A percentile compares a stretch with the other conserved stretches of the same genome.
phyloP scores from a whole-genome alignment of 2,113 vertebrate genomes.

The Aegotheles bennettii region DNA sequence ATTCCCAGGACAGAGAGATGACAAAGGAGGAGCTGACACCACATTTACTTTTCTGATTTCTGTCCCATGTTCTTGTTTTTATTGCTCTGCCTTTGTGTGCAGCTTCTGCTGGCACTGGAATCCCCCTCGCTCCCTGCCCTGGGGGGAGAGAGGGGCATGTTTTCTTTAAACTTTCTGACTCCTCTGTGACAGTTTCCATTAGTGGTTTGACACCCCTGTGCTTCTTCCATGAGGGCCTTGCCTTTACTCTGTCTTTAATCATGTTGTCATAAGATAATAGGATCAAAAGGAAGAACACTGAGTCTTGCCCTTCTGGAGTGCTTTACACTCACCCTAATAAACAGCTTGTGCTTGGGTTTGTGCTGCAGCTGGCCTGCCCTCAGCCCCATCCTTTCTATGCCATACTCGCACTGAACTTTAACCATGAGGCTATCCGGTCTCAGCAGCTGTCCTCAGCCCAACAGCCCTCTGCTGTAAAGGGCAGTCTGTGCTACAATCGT shows the following conservation, averaged over 20 bases:
- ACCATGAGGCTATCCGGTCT: neutral
- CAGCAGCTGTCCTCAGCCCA: neutral
- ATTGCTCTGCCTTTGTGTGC: slow-evolving; percentile 26
- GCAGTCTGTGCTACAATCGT: neutral
- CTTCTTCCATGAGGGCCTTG: slow-evolving; percentile 52
- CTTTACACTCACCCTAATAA: slow-evolving; percentile 43
- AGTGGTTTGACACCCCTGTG: slow-evolving; percentile 65
- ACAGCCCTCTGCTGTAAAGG: neutral
- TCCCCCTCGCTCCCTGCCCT: neutral
- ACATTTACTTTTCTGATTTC: slow-evolving; percentile 51
- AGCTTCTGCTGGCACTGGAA: neutral
- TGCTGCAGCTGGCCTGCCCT: slow-evolving; percentile 46
- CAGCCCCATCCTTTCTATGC: neutral
- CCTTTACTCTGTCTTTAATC: slow-evolving; percentile 60
- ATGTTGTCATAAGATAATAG: slow-evolving; percentile 67
- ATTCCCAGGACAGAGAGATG: slow-evolving; percentile 39
- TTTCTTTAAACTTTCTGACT: slow-evolving; percentile 51
- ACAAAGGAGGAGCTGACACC: slow-evolving; percentile 50
- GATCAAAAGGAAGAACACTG: slow-evolving; percentile 57
- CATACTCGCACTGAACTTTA: neutral
- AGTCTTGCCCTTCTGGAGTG: slow-evolving; percentile 56
- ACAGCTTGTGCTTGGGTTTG: slow-evolving; percentile 55
- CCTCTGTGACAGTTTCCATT: slow-evolving; percentile 62
- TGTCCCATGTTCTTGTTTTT: slow-evolving; percentile 45
- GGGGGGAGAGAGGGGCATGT: neutral